Percentiles rank a stretch among this genome's conserved stretches.
phyloP scores from a whole-genome alignment of 2,888 invertebrate species.

The Phortica magna region DNA sequence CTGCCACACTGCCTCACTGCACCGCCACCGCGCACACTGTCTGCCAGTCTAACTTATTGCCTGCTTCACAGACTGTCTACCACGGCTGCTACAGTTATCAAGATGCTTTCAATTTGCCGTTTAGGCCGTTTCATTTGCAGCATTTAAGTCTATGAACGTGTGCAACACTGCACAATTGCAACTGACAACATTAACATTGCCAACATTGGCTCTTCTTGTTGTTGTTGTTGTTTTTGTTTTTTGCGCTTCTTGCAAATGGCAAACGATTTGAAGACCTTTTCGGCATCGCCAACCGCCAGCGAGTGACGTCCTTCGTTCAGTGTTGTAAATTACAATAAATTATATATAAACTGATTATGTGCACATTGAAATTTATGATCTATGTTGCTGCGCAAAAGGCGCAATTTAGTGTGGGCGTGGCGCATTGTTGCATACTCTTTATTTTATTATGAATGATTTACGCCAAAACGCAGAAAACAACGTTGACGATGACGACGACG shows the following conservation, averaged over 20 bases:
- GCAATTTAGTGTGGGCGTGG: constrained; percentile 60
- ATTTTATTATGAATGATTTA: constrained; percentile 70
- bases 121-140: constrained; percentile 70
- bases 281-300: constrained; percentile 1
- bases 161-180: constrained; percentile 9
- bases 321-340: constrained; percentile 72
- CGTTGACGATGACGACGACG: constrained; percentile 53
- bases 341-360: constrained; percentile 71
- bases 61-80: constrained; percentile 8
- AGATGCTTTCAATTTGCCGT: constrained; percentile 71
- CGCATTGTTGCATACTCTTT: constrained; percentile 59
- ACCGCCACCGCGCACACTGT: too few relatives aligned
- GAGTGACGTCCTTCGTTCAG: constrained; percentile 50
- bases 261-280: background rate
- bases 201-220: background rate
- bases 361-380: constrained; percentile 64
- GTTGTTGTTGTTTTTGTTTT: background rate
- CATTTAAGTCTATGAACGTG: constrained; percentile 55
- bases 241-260: background rate
- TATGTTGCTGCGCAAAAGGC: constrained; percentile 51
- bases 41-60: background rate
- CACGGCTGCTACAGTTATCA: constrained; percentile 55
- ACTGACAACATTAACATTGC: background rate
- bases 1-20: constrained; percentile 30
- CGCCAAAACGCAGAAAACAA: constrained; percentile 60